Conservation (phyloP, 2,797 vertebrate species). For the Aplochiton taeniatus region DNA sequence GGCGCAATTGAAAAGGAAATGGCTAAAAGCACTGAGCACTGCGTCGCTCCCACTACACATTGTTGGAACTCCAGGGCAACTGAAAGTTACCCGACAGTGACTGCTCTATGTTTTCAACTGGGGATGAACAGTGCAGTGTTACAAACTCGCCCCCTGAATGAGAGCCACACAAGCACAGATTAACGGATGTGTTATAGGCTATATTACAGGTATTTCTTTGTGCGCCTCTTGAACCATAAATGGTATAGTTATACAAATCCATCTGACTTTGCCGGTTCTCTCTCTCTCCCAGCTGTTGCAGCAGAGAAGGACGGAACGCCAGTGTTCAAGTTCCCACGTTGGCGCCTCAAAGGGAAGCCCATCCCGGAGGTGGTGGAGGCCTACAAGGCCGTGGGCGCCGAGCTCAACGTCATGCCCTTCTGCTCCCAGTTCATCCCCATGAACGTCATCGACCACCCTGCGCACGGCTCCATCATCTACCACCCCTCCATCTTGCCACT, state of each 20-base stretch:
- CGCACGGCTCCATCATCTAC: constrained; percentile 86
- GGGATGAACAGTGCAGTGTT: too few species aligned
- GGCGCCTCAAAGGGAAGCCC: constrained; percentile 84
- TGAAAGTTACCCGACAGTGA: too few species aligned
- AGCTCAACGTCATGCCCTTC: constrained; percentile 87
- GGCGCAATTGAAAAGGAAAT: too few species aligned
- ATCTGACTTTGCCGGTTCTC: not conserved
- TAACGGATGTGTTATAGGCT: too few species aligned
- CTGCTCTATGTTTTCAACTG: too few species aligned
- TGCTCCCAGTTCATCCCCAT: constrained; percentile 90
- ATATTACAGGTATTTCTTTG: too few species aligned
- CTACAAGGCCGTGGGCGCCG: constrained; percentile 83
- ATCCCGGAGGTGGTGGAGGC: constrained; percentile 79
- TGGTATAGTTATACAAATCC: not conserved
- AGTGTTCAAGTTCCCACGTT: constrained; percentile 86
- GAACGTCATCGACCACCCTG: constrained; percentile 83
- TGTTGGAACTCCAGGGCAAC: too few species aligned
- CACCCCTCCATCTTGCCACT: constrained; percentile 86
- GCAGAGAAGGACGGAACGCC: constrained; percentile 87
- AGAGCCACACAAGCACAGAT: too few species aligned
- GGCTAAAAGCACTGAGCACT: too few species aligned
- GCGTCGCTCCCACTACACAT: too few species aligned
- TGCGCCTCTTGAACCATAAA: too few species aligned
- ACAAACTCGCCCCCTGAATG: too few species aligned
- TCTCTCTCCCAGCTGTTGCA: constrained; percentile 71